These are phyloP conservation scores for Eucera pruinosa DNA, from an alignment of 2,888 invertebrate species.

Conservation along the genomic window DNA sequence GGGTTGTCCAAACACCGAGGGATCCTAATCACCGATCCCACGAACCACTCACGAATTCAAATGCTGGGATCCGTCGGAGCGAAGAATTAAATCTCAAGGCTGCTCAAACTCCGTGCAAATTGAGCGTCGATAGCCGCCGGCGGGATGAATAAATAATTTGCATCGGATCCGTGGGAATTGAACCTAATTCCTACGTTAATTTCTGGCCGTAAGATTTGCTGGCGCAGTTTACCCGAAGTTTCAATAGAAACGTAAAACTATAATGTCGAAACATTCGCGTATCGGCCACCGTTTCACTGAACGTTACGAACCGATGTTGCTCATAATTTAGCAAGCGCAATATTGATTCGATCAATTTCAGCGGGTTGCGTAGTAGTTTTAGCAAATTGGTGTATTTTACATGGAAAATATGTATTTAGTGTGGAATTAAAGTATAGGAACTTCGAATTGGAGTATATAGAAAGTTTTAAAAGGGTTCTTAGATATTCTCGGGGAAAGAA, in stretches of 20 bases:
- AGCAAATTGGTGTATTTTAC: too few species aligned
- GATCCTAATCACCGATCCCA: conserved; percentile 59
- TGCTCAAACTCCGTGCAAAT: conserved; percentile 67
- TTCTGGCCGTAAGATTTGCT: conserved; percentile 54
- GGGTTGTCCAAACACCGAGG: conserved; percentile 41
- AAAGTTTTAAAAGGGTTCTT: too few species aligned
- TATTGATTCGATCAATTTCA: too few species aligned
- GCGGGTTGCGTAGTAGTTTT: too few species aligned
- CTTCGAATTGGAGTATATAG: too few species aligned
- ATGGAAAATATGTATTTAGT: too few species aligned
- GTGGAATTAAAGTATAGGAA: too few species aligned
- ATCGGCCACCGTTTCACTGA: background rate
- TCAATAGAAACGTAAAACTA: conserved; percentile 36
- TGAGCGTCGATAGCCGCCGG: conserved; percentile 64
- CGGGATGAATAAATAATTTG: conserved; percentile 68
- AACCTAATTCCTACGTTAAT: conserved; percentile 67
- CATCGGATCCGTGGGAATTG: conserved; percentile 58
- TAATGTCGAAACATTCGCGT: conserved; percentile 4
- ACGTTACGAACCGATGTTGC: background rate
- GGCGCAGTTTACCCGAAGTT: conserved; percentile 34
- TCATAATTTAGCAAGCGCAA: conserved; percentile 3
- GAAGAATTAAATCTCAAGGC: conserved; percentile 69
- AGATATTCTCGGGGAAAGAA: too few species aligned
- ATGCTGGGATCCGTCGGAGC: conserved; percentile 41
- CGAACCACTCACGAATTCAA: conserved; percentile 61